Percentiles rank a stretch among this genome's conserved stretches.
phyloP scores from a whole-genome alignment of 2,888 invertebrate species.

The Eremobia ochroleuca region DNA sequence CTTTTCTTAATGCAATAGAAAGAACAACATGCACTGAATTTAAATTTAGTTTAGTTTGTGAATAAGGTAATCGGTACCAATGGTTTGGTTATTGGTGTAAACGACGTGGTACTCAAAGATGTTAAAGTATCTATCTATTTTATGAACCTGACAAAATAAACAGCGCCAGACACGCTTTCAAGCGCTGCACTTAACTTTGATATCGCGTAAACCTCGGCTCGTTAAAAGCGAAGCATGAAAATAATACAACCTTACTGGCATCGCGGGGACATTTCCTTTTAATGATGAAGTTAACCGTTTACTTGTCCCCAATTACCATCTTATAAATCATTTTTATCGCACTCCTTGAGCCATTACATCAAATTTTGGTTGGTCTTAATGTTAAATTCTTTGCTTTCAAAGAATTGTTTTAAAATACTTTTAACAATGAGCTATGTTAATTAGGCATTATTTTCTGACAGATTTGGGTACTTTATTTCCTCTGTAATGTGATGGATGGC shows the following conservation, averaged over 20 bases:
- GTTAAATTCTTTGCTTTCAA: conserved; percentile 32
- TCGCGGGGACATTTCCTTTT: conserved; percentile 40
- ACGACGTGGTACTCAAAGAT: not conserved
- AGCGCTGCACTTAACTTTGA: conserved; percentile 43
- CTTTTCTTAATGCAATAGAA: too few relatives aligned
- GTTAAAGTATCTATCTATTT: not conserved
- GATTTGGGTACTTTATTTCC: conserved; percentile 48
- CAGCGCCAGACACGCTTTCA: conserved; percentile 10
- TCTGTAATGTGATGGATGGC: conserved; percentile 53
- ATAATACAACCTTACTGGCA: conserved; percentile 37
- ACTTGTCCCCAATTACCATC: conserved; percentile 74
- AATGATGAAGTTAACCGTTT: conserved; percentile 54
- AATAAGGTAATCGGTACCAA: too few relatives aligned
- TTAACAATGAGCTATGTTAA: conserved; percentile 57
- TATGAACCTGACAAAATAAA: not conserved
- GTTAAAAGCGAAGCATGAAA: conserved; percentile 51
- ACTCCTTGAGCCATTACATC: conserved; percentile 72
- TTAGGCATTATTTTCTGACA: conserved; percentile 52
- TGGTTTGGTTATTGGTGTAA: not conserved
- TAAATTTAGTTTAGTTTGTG: too few relatives aligned
- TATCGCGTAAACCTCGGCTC: conserved; percentile 41
- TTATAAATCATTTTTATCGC: conserved; percentile 83
- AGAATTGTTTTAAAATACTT: conserved; percentile 51
- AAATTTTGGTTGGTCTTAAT: conserved; percentile 62
- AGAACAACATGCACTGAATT: too few relatives aligned